Percentiles rank a stretch among this genome's conserved stretches.
Conservation (phyloP, 2,113 vertebrate genomes). For the Amblyopsis rosae region DNA sequence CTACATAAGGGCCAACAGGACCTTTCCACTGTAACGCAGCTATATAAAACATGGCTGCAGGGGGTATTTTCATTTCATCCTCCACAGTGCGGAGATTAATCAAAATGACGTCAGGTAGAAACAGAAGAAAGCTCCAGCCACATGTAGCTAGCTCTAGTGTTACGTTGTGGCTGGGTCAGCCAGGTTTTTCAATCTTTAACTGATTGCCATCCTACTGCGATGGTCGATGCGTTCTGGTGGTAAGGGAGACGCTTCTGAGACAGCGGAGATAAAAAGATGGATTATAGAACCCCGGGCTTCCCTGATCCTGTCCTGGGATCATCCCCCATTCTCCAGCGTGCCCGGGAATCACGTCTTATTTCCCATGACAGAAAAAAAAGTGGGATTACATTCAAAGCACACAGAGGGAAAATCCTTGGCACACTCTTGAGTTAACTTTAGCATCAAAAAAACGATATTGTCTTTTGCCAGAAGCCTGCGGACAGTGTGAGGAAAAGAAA, state of each 20-base stretch:
- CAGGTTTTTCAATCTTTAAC: conserved; percentile 29
- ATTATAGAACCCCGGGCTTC: conserved; percentile 11
- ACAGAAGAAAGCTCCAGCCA: not conserved
- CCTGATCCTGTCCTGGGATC: conserved; percentile 28
- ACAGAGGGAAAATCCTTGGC: conserved; percentile 32
- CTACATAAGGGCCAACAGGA: conserved; percentile 2
- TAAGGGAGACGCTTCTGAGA: conserved; percentile 26
- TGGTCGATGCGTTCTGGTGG: conserved; percentile 28
- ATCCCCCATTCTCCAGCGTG: conserved; percentile 37
- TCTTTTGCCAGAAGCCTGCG: conserved; percentile 35
- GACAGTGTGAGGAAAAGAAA: conserved; percentile 18
- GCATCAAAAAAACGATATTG: conserved; percentile 35
- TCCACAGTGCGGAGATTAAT: conserved; percentile 9
- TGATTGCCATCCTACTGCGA: not conserved
- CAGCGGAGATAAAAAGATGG: conserved; percentile 16
- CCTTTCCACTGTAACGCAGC: conserved; percentile 7
- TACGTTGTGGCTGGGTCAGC: not conserved
- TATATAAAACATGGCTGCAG: conserved; percentile 25
- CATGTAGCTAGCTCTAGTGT: not conserved
- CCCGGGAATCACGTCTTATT: conserved; percentile 42
- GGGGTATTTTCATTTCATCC: conserved; percentile 24
- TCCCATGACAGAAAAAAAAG: conserved; percentile 41
- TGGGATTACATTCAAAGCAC: conserved; percentile 47
- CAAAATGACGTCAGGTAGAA: conserved; percentile 1
- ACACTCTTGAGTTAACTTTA: conserved; percentile 22